Percentiles rank a stretch among this genome's conserved stretches.
phyloP scores from a whole-genome alignment of 2,113 vertebrate genomes.

The Oxygymnocypris stewartii region DNA sequence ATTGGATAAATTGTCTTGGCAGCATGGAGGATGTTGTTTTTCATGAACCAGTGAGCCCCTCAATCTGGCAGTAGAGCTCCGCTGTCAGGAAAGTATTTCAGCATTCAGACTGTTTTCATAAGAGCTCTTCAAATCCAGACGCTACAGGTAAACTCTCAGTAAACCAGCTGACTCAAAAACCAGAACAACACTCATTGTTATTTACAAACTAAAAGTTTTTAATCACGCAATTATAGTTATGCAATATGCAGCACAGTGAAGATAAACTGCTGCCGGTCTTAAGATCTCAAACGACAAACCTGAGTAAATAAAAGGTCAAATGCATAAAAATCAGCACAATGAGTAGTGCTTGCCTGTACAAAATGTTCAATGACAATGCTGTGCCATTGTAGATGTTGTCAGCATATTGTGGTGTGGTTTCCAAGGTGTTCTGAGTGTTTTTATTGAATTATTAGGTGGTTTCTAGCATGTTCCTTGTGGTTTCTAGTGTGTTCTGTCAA shows the following conservation, averaged over 20 bases:
- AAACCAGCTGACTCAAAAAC: not conserved
- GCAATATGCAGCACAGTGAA: not conserved
- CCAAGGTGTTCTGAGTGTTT: not conserved
- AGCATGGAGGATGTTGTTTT: not conserved
- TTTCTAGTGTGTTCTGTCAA: not conserved
- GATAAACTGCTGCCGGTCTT: not conserved
- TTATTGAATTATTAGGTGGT: not conserved
- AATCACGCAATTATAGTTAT: not conserved
- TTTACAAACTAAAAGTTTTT: not conserved
- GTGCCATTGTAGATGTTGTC: not conserved
- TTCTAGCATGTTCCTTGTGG: not conserved
- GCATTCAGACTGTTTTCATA: not conserved
- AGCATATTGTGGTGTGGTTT: not conserved
- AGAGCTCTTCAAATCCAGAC: constrained; percentile 2
- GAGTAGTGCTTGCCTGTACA: not conserved
- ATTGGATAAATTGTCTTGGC: constrained; percentile 28
- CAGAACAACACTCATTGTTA: constrained; percentile 1
- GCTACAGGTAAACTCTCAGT: constrained; percentile 1
- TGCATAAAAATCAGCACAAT: not conserved
- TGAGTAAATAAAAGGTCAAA: not conserved
- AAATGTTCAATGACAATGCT: not conserved
- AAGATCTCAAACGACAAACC: not conserved
- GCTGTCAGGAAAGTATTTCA: constrained; percentile 13
- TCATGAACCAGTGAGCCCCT: not conserved
- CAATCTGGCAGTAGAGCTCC: not conserved